These are phyloP conservation scores for Microcebus ravelobensis DNA, from an alignment of 2,113 vertebrate genomes.

Conservation along the genomic window DNA sequence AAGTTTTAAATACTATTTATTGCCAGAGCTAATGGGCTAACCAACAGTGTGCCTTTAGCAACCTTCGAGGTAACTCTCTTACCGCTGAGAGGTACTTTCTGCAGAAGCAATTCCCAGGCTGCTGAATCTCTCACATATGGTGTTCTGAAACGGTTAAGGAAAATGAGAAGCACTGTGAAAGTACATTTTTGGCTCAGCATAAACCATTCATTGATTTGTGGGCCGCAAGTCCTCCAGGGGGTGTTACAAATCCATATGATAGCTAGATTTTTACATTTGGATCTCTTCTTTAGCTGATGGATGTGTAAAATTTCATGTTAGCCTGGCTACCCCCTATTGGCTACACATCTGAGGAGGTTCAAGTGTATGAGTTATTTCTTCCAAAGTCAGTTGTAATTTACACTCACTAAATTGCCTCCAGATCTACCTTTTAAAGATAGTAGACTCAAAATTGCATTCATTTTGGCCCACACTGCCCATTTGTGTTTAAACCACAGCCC, in stretches of 20 bases:
- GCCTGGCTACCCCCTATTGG: slow-evolving; percentile 80
- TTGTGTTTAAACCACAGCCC: slow-evolving; percentile 78
- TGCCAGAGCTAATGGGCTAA: neutral
- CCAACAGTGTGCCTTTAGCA: neutral
- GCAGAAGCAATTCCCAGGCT: slow-evolving; percentile 43
- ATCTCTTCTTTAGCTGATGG: slow-evolving; percentile 82
- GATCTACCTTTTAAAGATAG: slow-evolving; percentile 83
- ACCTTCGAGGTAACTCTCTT: neutral
- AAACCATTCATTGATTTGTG: slow-evolving; percentile 82
- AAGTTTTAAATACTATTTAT: neutral
- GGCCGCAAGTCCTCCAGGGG: slow-evolving; percentile 78
- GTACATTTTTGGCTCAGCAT: slow-evolving; percentile 80
- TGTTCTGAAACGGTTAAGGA: slow-evolving; percentile 74
- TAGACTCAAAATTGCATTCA: slow-evolving; percentile 78
- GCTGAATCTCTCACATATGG: slow-evolving; percentile 60
- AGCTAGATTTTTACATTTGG: slow-evolving; percentile 81
- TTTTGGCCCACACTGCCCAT: slow-evolving; percentile 78
- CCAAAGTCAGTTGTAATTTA: slow-evolving; percentile 84
- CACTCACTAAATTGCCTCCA: slow-evolving; percentile 83
- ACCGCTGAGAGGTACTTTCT: slow-evolving; percentile 17
- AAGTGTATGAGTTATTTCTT: slow-evolving; percentile 83
- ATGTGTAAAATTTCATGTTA: slow-evolving; percentile 82
- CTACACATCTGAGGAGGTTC: slow-evolving; percentile 81
- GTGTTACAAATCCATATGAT: slow-evolving; percentile 81
- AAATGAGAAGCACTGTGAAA: slow-evolving; percentile 77